phyloP scores from a whole-genome alignment of 2,797 vertebrate genomes.

The Holocentrus rufus region DNA sequence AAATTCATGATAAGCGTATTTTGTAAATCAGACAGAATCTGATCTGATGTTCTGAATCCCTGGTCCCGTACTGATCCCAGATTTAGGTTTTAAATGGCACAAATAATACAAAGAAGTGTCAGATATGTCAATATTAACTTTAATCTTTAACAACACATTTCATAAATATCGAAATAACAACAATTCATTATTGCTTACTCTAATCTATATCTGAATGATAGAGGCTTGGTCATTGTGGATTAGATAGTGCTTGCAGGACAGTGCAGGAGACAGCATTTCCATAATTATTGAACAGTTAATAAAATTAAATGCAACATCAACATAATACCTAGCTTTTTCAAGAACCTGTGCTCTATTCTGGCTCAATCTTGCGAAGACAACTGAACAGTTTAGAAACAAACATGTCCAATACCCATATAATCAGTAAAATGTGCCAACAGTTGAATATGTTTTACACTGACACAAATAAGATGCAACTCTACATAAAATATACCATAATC shows the following conservation, averaged over 20 bases:
- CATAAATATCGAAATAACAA: conserved; percentile 77
- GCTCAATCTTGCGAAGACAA: conserved; percentile 50
- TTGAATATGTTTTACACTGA: conserved; percentile 47
- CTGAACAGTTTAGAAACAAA: conserved; percentile 54
- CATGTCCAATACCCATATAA: conserved; percentile 50
- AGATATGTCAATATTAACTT: conserved; percentile 72
- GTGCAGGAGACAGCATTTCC: conserved; percentile 66
- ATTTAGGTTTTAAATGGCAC: background rate
- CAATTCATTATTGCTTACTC: conserved; percentile 77
- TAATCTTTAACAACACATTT: conserved; percentile 81
- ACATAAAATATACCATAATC: conserved; percentile 59
- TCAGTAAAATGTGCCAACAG: conserved; percentile 37
- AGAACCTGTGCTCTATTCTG: conserved; percentile 55
- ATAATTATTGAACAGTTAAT: conserved; percentile 56
- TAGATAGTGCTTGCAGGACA: conserved; percentile 73
- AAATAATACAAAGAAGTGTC: conserved; percentile 25
- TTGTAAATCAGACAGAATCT: background rate
- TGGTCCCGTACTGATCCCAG: background rate
- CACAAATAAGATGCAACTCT: conserved; percentile 60
- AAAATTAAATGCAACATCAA: conserved; percentile 63
- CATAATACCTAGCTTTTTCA: conserved; percentile 59
- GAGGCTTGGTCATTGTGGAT: conserved; percentile 62
- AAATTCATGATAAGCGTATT: background rate
- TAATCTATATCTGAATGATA: conserved; percentile 73
- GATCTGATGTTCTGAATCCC: background rate